Evolutionary conservation across 2,888 invertebrate genomes (phyloP), one percentile per base, ranked within the genome.

Genomic region (Yponomeuta plumbellus): DNA sequence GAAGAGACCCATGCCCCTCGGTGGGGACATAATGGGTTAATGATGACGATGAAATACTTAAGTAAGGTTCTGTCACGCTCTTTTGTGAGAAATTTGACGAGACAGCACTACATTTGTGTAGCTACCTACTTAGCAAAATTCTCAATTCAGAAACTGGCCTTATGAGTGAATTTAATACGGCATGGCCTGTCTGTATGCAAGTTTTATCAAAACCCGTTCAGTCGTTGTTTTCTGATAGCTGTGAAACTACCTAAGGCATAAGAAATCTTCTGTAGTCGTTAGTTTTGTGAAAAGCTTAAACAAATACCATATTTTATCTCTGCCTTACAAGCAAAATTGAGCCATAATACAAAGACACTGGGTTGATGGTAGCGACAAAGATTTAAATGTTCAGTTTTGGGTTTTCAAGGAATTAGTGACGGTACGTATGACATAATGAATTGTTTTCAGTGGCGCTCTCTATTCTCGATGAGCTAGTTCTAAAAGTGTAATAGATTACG

Each of bases 401-500:
- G 17, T 39, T 34, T 23, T 20, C 17, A 17, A 4, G 17, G 62
- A 62, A 62, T 62, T 62, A 62, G 62, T 62, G 1, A 62, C 62
- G 62, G 62, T 62, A 39, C 62, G 34, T 39, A 34, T 62, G 62
- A 62, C 62, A 62, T 62, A 62, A 62, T 62, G 62, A n/a, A 62
- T 62, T 62, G 62, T 62, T 62, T 62, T 40, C 17, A 26, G 61
- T 34, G 13, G 23, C 61, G 61, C 61, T 34, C 17, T 17, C n/a
- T 22, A 20, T 22, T 11, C 6, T 20, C 44, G 17, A 17, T 4
- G 0, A 4, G 44, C 17, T 52, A 17, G 10, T 13, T 52, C 8
- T 1, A 34, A 34, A 34, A 26, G 5, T 26, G 5, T 2, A 26
- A 26, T 26, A 26, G 5, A 26, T 26, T 26, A 26, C 26, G 26